Conservation (phyloP, 2,113 vertebrate species). For the Rhinolophus sinicus region DNA sequence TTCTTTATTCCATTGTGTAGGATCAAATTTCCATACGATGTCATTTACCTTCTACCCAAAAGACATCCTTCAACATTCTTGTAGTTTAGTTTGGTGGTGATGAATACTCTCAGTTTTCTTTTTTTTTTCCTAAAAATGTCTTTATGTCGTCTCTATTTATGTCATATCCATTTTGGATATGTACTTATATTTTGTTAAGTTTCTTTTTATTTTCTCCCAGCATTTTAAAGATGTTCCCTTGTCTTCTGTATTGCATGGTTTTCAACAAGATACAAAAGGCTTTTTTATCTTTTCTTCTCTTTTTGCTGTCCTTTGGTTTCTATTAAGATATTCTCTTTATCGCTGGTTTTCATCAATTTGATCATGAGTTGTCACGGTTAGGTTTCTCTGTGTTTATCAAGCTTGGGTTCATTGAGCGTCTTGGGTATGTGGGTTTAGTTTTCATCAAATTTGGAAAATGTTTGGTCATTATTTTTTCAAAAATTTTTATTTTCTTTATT, state of each 20-base stretch:
- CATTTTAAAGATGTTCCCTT: neutral
- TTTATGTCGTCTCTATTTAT: neutral
- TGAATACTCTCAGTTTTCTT: neutral
- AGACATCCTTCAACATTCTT: neutral
- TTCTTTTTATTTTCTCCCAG: neutral
- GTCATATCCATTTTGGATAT: neutral
- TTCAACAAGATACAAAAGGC: neutral
- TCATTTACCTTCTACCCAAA: neutral
- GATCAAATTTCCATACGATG: neutral
- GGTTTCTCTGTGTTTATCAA: neutral
- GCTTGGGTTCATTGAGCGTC: neutral
- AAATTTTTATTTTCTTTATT: neutral
- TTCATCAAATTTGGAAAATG: neutral
- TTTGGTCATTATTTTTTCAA: neutral
- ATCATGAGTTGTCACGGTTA: neutral
- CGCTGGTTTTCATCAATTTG: neutral
- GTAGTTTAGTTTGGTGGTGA: neutral
- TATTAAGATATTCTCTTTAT: neutral
- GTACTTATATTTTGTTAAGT: neutral
- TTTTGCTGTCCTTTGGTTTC: neutral
- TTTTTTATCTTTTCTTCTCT: neutral
- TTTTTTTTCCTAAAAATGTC: neutral
- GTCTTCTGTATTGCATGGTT: neutral
- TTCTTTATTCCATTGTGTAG: neutral
- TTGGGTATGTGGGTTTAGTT: neutral